phyloP scores from a whole-genome alignment of 1,140 invertebrate genomes.

The Drosophila kurseongensis region DNA sequence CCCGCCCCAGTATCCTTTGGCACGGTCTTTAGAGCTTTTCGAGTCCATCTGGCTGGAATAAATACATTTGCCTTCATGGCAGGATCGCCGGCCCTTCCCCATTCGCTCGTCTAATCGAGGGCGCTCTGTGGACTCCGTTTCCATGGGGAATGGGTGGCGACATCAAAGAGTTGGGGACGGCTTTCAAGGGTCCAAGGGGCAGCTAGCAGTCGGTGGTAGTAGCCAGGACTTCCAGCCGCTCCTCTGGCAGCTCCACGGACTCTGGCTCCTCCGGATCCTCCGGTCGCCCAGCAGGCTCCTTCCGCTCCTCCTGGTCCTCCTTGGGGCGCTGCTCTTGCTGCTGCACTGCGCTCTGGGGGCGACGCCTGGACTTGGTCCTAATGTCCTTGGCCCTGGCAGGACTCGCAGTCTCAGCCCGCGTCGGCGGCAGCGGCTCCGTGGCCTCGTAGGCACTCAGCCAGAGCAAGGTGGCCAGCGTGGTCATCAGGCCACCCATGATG shows the following conservation, averaged over 20 bases:
- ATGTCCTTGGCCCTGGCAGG: not conserved
- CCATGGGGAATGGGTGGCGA: not conserved
- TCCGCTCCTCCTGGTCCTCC: not conserved
- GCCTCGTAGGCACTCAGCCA: conserved; percentile 44
- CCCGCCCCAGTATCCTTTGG: conserved; percentile 5
- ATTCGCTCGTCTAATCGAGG: conserved; percentile 5
- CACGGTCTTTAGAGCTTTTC: conserved; percentile 66
- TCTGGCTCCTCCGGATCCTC: not conserved
- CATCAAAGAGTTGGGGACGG: not conserved
- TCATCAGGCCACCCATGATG: conserved; percentile 35
- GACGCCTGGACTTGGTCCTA: not conserved
- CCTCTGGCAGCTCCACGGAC: not conserved
- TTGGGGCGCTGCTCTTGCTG: not conserved
- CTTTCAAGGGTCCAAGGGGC: not conserved
- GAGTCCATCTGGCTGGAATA: conserved; percentile 77
- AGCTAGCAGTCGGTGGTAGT: conserved; percentile 18
- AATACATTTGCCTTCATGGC: conserved; percentile 61
- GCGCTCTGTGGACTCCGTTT: not conserved
- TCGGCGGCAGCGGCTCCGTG: conserved; percentile 8
- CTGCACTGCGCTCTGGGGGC: too few species aligned
- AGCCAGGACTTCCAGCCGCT: not conserved
- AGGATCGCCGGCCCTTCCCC: too few species aligned
- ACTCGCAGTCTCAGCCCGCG: not conserved
- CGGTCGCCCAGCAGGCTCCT: not conserved
- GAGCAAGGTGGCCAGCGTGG: conserved; percentile 14